These are phyloP conservation scores for Caenorhabditis imperialis DNA, from an alignment of 2,888 invertebrate species.

Conservation along the genomic window DNA sequence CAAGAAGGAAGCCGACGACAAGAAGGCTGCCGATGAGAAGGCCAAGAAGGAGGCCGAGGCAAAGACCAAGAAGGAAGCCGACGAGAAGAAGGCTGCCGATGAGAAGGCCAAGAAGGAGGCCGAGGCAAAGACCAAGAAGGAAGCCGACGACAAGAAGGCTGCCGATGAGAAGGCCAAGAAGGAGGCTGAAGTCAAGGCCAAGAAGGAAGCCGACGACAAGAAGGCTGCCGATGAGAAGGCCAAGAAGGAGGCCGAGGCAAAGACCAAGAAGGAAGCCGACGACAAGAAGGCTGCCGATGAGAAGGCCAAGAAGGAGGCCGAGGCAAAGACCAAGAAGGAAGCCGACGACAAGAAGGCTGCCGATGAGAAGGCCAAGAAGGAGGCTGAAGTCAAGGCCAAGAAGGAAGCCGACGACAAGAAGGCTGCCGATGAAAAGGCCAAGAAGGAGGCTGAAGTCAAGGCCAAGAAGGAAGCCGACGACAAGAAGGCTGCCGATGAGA, in stretches of 20 bases:
- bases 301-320: slow-evolving; percentile 2
- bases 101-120: slow-evolving; percentile 6
- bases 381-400: slow-evolving; percentile 4
- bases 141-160: slow-evolving; percentile 4
- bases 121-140: slow-evolving; percentile 9
- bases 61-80: slow-evolving; percentile 11
- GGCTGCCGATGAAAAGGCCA: slow-evolving; percentile 4
- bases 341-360: slow-evolving; percentile 18
- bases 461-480: slow-evolving; percentile 16
- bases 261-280: slow-evolving; percentile 15
- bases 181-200: slow-evolving; percentile 7
- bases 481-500: slow-evolving; percentile 5
- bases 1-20: slow-evolving; percentile 7
- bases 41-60: slow-evolving; percentile 2
- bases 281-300: slow-evolving; percentile 10
- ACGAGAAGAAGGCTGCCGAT: slow-evolving; percentile 13
- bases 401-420: slow-evolving; percentile 10
- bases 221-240: slow-evolving; percentile 4
- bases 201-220: slow-evolving; percentile 9
- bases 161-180: slow-evolving; percentile 6
- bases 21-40: slow-evolving; percentile 4
- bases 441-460: slow-evolving; percentile 9
- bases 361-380: slow-evolving; percentile 9
- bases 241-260: slow-evolving; percentile 3
- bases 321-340: slow-evolving; percentile 9